Conservation (phyloP, 2,113 vertebrate species). For the Benitochromis conjunctus region DNA sequence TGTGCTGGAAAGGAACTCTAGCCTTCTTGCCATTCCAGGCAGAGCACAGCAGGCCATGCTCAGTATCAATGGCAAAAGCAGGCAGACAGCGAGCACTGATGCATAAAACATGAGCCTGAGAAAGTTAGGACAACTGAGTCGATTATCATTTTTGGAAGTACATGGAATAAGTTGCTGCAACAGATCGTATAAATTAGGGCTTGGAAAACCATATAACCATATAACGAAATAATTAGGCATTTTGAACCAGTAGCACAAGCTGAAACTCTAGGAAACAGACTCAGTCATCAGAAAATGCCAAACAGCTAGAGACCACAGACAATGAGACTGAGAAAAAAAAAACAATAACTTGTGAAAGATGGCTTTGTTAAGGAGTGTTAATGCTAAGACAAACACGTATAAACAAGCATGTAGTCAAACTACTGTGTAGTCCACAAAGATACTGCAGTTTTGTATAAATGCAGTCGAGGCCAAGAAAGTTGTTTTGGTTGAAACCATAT, state of each 20-base stretch:
- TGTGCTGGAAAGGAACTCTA: conserved; percentile 56
- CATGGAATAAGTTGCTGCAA: not conserved
- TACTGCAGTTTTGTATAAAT: conserved; percentile 49
- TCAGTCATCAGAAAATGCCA: not conserved
- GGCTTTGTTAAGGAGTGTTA: conserved; percentile 33
- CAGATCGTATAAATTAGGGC: not conserved
- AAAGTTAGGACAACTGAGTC: conserved; percentile 36
- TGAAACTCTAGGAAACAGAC: not conserved
- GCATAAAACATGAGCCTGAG: conserved; percentile 64
- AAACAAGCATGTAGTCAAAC: conserved; percentile 55
- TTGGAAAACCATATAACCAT: not conserved
- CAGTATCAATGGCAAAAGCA: conserved; percentile 66
- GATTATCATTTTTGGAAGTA: conserved; percentile 25
- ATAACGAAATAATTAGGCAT: not conserved
- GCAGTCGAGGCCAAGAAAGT: conserved; percentile 39
- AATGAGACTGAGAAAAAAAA: not conserved
- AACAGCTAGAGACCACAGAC: not conserved
- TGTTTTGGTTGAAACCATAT: conserved; percentile 66
- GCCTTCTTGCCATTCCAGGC: conserved; percentile 57
- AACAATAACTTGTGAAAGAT: conserved; percentile 5
- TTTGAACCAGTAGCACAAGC: not conserved
- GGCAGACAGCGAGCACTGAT: conserved; percentile 57
- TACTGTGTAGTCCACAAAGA: conserved; percentile 60
- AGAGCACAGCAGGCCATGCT: conserved; percentile 38
- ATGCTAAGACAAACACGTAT: conserved; percentile 57